phyloP scores from a whole-genome alignment of 1,140 invertebrate species.

The Drosophila gunungcola region DNA sequence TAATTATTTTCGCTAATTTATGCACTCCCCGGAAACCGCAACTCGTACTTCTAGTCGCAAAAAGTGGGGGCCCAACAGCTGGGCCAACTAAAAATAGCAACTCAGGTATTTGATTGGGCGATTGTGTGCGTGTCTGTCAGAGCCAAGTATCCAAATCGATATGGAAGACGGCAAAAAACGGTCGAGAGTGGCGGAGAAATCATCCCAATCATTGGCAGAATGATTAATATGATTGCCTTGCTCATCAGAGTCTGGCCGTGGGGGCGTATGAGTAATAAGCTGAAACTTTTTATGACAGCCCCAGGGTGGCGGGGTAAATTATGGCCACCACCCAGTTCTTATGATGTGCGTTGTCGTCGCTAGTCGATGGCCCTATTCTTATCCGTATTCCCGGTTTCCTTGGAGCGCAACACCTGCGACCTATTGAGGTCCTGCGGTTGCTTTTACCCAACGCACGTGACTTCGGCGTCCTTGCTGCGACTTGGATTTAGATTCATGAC shows the following conservation, averaged over 20 bases:
- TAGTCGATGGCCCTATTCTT: slow-evolving; percentile 11
- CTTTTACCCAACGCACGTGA: slow-evolving; percentile 46
- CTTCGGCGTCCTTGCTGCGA: slow-evolving; percentile 32
- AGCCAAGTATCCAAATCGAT: slow-evolving; percentile 35
- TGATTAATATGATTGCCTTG: slow-evolving; percentile 68
- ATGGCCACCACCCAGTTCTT: slow-evolving; percentile 33
- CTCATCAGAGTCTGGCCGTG: slow-evolving; percentile 19
- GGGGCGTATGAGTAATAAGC: slow-evolving; percentile 61
- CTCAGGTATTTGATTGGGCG: slow-evolving; percentile 16
- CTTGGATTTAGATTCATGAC: slow-evolving; percentile 36
- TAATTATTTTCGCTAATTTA: slow-evolving; percentile 60
- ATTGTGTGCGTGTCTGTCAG: slow-evolving; percentile 22
- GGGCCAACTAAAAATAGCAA: slow-evolving; percentile 32
- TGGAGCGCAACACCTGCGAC: slow-evolving; percentile 43
- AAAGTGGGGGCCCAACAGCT: slow-evolving; percentile 41
- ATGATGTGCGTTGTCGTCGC: slow-evolving; percentile 33
- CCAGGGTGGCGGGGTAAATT: slow-evolving; percentile 44
- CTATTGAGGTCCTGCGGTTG: slow-evolving; percentile 18
- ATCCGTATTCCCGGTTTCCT: slow-evolving; percentile 2
- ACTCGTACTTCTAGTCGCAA: not conserved
- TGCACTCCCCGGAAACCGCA: slow-evolving; percentile 19
- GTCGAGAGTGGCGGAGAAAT: slow-evolving; percentile 12
- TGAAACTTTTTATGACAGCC: slow-evolving; percentile 66
- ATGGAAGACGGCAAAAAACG: slow-evolving; percentile 19
- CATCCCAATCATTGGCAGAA: slow-evolving; percentile 58